Evolutionary conservation across 2,888 invertebrate species (phyloP).

Genomic region (Fragum fragum): DNA sequence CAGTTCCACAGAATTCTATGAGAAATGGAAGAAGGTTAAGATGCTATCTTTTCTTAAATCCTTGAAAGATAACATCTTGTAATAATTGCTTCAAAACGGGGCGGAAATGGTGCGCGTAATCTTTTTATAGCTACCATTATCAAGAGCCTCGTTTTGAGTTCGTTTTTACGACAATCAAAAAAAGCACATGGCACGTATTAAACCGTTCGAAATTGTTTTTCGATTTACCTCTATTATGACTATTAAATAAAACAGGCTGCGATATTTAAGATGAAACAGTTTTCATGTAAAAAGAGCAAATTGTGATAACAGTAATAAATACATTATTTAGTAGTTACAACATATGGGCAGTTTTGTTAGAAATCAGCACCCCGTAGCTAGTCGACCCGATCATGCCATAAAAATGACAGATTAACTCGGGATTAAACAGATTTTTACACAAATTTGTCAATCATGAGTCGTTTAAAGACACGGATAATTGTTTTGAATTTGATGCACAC

Average conservation of each 20-base stretch:
- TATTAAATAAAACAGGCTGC: slow-evolving; percentile 9
- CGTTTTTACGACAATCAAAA: slow-evolving; percentile 10
- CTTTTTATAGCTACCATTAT: slow-evolving; percentile 46
- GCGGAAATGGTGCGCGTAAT: slow-evolving; percentile 59
- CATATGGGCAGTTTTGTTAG: slow-evolving; percentile 20
- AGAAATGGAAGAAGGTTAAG: too few species aligned
- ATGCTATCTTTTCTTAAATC: background rate
- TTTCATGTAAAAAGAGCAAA: background rate
- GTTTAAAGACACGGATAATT: background rate
- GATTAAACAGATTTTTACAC: slow-evolving; percentile 5
- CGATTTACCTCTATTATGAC: slow-evolving; percentile 7
- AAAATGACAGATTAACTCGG: background rate
- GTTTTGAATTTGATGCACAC: background rate
- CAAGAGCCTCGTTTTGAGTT: slow-evolving; percentile 7
- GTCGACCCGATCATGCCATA: background rate
- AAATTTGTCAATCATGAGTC: background rate
- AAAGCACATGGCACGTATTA: background rate
- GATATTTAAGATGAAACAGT: slow-evolving; percentile 13
- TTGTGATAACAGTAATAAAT: slow-evolving; percentile 17
- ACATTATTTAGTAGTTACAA: slow-evolving; percentile 19
- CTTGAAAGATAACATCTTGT: slow-evolving; percentile 53
- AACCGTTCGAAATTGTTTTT: slow-evolving; percentile 2
- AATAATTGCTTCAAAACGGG: slow-evolving; percentile 48
- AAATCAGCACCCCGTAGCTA: background rate
- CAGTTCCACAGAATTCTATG: too few species aligned